These are phyloP conservation scores for Lophura nycthemera DNA, from an alignment of 2,113 vertebrate species.

Conservation along the genomic window DNA sequence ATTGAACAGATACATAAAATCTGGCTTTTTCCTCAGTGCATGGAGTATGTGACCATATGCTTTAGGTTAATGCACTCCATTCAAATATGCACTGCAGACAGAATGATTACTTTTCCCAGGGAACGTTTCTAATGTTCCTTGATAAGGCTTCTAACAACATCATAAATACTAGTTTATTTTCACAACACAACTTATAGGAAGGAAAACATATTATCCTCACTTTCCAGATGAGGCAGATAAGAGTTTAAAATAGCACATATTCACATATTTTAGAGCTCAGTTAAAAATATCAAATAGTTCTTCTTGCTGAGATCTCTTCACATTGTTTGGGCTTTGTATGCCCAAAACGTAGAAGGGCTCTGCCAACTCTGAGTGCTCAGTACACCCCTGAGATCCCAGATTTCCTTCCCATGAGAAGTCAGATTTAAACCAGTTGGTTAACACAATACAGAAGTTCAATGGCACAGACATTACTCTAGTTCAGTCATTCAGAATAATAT, in stretches of 20 bases:
- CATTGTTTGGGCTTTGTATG: neutral
- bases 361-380: neutral
- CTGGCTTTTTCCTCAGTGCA: neutral
- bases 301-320: neutral
- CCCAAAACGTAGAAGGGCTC: neutral
- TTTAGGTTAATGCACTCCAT: neutral
- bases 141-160: neutral
- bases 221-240: neutral
- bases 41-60: neutral
- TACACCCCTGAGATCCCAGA: neutral
- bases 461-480: neutral
- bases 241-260: neutral
- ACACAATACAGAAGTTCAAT: neutral
- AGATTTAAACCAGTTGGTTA: neutral
- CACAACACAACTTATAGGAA: neutral
- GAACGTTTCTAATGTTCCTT: neutral
- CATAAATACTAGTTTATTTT: neutral
- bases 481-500: neutral
- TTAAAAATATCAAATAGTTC: neutral
- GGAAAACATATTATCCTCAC: neutral
- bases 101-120: neutral
- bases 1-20: neutral
- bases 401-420: neutral
- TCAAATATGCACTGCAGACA: neutral
- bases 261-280: neutral